Evolutionary conservation across 2,797 vertebrate genomes (phyloP).

Genomic region (Myotis pilosus): DNA sequence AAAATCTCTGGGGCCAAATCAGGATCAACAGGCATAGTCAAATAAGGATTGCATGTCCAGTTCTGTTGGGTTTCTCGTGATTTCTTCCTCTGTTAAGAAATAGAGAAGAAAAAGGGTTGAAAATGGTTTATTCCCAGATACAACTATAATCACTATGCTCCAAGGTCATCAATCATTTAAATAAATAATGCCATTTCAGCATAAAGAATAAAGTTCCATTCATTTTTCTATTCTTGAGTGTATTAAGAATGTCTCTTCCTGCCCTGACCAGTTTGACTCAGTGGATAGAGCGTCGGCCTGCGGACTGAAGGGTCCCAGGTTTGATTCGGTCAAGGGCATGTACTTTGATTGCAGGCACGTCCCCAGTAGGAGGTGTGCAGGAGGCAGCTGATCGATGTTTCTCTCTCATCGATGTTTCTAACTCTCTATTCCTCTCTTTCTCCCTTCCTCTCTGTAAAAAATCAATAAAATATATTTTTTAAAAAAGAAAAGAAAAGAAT

Average conservation of each 20-base stretch:
- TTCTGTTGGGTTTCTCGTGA: not conserved
- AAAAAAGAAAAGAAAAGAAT: not conserved
- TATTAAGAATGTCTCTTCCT: not conserved
- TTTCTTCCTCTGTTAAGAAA: not conserved
- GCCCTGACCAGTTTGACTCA: too few species aligned
- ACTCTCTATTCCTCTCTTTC: too few species aligned
- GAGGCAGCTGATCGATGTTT: too few species aligned
- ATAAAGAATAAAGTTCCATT: not conserved
- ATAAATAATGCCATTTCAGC: constrained; percentile 27
- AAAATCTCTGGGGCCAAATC: constrained; percentile 15
- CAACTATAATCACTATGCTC: not conserved
- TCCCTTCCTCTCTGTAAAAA: too few species aligned
- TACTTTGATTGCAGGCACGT: too few species aligned
- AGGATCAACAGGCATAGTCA: not conserved
- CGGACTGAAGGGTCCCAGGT: too few species aligned
- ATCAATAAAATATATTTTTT: too few species aligned
- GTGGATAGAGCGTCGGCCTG: too few species aligned
- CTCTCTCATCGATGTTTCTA: too few species aligned
- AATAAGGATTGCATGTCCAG: not conserved
- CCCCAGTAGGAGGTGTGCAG: too few species aligned
- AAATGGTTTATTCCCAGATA: not conserved
- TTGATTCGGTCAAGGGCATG: too few species aligned
- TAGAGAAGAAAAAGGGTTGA: not conserved
- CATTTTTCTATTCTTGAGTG: not conserved
- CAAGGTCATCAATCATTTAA: constrained; percentile 10